Base-by-base conservation (phyloP, 2,797 vertebrate species). In the Ispidina picta region DNA sequence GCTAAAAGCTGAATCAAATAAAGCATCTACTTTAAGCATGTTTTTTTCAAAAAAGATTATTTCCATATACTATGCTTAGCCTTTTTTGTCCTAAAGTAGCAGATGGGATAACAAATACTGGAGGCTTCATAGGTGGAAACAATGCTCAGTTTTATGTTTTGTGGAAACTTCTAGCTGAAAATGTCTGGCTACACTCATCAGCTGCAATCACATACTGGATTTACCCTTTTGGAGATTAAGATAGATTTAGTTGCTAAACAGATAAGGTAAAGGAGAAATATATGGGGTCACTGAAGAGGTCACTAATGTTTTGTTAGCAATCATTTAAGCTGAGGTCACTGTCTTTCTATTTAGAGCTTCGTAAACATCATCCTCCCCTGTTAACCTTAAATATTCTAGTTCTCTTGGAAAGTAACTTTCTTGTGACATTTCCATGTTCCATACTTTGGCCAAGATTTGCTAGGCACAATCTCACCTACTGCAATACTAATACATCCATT, bases 1-100 rank as follows among this genome's bases (percentile, higher is more conserved):
- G 66, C 72, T 93, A 83, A 90, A 94, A 91, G 71, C 65, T 92
- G 91, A 89, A 93, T 89, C 75, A 92, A 82, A 90, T 14, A 89
- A 33, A 95, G n/a, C 43, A 91, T 92, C 74, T 82, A 65, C 59
- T 94, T 96, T 85, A 83, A 86, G 64, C 60, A 52, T 29, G 13
- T 68, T 85, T 62, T 95, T 95, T 86, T 92, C 31, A 75, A 91
- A 92, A 54, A 82, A 89, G 23, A 91, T 78, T 49, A 54, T 72
- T 35, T 90, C 49, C 28, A 52, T 51, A 43, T 7, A 18, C 69
- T n/a, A 22, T 1, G 1, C 29, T 8, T 15, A 55, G 25, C n/a
- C 31, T 55, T 77, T 66, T 74, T 37, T 33, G 68, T 85, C 29
- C 48, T 26, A 33, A 81, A 73, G 22, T 29, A 66, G 22, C 26